Evolutionary conservation across 1,140 invertebrate species (phyloP), one percentile per base, ranked within the genome.

Genomic region (Tetramorium alpestre): DNA sequence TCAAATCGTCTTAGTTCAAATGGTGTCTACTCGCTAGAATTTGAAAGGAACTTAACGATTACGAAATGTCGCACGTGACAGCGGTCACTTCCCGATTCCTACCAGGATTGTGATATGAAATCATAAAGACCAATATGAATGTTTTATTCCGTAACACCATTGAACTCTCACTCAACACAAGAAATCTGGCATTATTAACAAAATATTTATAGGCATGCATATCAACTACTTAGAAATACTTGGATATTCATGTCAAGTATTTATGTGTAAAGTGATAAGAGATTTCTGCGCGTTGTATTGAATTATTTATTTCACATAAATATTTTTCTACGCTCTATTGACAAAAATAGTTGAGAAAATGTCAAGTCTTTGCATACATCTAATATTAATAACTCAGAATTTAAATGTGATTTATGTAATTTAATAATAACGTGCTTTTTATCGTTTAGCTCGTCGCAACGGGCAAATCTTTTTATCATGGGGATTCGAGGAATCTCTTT

Each of bases 41-140:
- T 8, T 44, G 22, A 33, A 60, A 47, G 22, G n/a, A 62, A 44
- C 8, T 77, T 77, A 62, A 77, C 56, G 7, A 16, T 41, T 11
- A 5, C 51, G 25, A 75, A 38, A 75, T 11, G 28, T 73, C 18
- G 16, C 44, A 62, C 38, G 56, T 77, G 22, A 8, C 41, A 28
- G 33, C 22, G 47, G 33, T 67, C 28, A 72, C 51, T 81, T 69
- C 47, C 64, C 44, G n/a, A 49, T 51, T 49, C 8, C n/a, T 22
- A 13, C 38, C 38, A n/a, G n/a, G 54, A 67, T 80, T 25, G 38
- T 58, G 64, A 49, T 60, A 47, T 38, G 54, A 89, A 85, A 87
- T 85, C 62, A 25, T 80, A 80, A 87, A 87, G 67, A 51, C 54
- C 18, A 28, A 25, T 33, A 72, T 25, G 41, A 89, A 78, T 41